Conservation (phyloP, 1,140 invertebrate genomes). For the Belonocnema kinseyi region DNA sequence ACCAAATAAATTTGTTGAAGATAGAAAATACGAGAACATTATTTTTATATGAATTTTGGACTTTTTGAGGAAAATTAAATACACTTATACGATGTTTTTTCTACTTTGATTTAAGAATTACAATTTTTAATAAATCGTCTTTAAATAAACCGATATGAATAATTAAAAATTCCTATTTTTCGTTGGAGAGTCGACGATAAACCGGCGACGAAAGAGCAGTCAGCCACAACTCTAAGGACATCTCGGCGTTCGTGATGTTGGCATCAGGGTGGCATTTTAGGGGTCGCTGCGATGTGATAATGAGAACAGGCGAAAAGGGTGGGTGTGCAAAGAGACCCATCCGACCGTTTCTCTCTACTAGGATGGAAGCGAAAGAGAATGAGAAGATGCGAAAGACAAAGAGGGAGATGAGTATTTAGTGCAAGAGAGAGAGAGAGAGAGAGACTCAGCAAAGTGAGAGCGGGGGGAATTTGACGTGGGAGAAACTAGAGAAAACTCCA, state of each 20-base stretch:
- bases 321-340: constrained; percentile 69
- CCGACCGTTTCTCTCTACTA: constrained; percentile 47
- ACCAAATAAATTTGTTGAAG: too few relatives aligned
- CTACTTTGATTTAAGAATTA: too few relatives aligned
- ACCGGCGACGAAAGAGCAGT: too few relatives aligned
- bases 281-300: constrained; percentile 72
- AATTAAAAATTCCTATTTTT: too few relatives aligned
- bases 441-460: constrained; percentile 35
- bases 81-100: too few relatives aligned
- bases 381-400: constrained; percentile 36
- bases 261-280: constrained; percentile 71
- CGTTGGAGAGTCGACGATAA: too few relatives aligned
- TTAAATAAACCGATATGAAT: too few relatives aligned
- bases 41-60: too few relatives aligned
- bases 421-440: constrained; percentile 20
- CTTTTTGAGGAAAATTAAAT: too few relatives aligned
- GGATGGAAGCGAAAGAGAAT: constrained; percentile 55
- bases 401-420: constrained; percentile 34
- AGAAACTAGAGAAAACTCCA: constrained; percentile 39
- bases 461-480: constrained; percentile 38
- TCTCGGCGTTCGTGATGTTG: constrained; percentile 42
- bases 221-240: neutral
- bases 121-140: too few relatives aligned
- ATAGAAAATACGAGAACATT: too few relatives aligned
- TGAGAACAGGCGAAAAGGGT: constrained; percentile 70